Base-by-base conservation (phyloP, 2,797 vertebrate species). In the Eulemur coronatus region DNA sequence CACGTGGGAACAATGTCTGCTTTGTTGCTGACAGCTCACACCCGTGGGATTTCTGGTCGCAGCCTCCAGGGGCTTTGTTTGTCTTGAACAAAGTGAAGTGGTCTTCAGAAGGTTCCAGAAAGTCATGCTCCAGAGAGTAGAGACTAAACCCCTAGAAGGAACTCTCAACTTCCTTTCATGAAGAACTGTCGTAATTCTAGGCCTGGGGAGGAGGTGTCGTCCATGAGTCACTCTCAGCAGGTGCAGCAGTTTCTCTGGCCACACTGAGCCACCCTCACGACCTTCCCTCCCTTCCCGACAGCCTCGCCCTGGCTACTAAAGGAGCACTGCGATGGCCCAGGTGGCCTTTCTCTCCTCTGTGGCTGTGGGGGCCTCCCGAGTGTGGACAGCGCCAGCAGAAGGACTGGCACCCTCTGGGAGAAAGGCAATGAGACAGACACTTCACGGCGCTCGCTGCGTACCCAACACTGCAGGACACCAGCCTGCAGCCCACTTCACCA, bases 101-200 rank as follows among this genome's bases (percentile, higher is more conserved):
- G 84, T 78, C 79, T 79, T 92, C 46, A 78, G 93, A 94, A 95
- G 33, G 38, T 90, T 92, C 89, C 52, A 35, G 80, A 95, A 89
- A 82, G n/a, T 33, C 50, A 38, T 0, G n/a, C 69, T 82, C 48
- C 75, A 20, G 12, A 11, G 22, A 20, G 20, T 7, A 17, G 63
- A 79, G 55, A 30, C 69, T 5, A 26, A 12, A 4, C 24, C 18
- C 28, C 24, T 17, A 8, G 1, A 46, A 10, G 20, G 41, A 65
- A 65, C 63, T n/a, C 63, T 0, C 63, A 9, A n/a, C 7, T 24
- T 55, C n/a, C 18, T 33, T 46, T 84, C 28, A 17, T 2, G 4
- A 50, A 50, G 35, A 35, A 1, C 33, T 30, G 33, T 33, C 1
- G 30, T n/a, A 4, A 76, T 26, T 61, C 22, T 1, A n/a, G 46